These are phyloP conservation scores for Neolamprologus tretocephalus DNA, from an alignment of 2,113 vertebrate species.

Conservation along the genomic window DNA sequence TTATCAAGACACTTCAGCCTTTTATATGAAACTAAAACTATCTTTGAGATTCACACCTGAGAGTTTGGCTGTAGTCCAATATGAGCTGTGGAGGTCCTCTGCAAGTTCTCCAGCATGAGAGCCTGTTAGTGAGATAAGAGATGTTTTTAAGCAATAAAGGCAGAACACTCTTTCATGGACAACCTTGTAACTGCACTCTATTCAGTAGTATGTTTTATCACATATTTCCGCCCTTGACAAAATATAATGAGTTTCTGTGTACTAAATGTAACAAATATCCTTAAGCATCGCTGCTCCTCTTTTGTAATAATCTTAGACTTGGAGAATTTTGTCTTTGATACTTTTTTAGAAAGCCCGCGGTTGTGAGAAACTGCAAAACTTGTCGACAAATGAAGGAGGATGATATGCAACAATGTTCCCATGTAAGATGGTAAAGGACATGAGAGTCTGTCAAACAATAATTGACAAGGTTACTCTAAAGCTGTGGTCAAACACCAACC, in stretches of 20 bases:
- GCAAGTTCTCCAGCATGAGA: slow-evolving; percentile 90
- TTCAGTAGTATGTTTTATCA: neutral
- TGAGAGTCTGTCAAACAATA: neutral
- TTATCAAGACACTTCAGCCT: neutral
- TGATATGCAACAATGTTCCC: neutral
- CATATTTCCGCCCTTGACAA: neutral
- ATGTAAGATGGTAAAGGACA: neutral
- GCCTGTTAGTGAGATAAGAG: slow-evolving; percentile 68
- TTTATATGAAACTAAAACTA: neutral
- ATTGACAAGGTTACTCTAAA: neutral
- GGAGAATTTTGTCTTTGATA: neutral
- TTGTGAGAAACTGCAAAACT: neutral
- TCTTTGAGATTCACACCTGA: slow-evolving; percentile 67
- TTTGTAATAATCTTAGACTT: neutral
- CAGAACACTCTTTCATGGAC: neutral
- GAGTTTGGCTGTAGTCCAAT: slow-evolving; percentile 89
- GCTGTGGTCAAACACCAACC: neutral
- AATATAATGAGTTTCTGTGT: neutral
- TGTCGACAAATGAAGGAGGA: neutral
- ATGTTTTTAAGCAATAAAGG: neutral
- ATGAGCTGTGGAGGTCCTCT: slow-evolving; percentile 84
- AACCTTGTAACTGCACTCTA: neutral
- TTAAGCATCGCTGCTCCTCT: neutral
- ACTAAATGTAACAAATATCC: neutral
- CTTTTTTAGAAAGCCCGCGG: neutral